Evolutionary conservation across 1,140 invertebrate genomes (phyloP), one percentile per base, ranked within the genome.

Genomic region (Rhyacophila brunnea): DNA sequence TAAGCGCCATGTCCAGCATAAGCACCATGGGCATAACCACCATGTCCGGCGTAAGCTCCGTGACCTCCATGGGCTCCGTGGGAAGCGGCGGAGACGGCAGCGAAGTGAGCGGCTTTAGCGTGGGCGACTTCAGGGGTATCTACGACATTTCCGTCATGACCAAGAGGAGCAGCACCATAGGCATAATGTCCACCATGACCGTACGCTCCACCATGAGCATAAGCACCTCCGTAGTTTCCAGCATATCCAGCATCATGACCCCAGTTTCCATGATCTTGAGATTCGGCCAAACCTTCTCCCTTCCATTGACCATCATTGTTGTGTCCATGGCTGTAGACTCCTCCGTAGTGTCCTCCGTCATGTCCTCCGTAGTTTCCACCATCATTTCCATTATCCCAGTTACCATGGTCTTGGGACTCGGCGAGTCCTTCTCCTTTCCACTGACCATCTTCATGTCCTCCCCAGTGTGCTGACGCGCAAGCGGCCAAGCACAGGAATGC

Each of bases 61-160:
- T 46, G 20, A 6, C 17, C 32, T 10, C 28, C 47, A 15, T 49
- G 18, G n/a, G n/a, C n/a, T n/a, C n/a, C n/a, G n/a, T n/a, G n/a
- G 47, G 47, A n/a, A 18, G 68, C 73, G 58, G 71, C 67, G 60
- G 61, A 62, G 35, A 74, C 67, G 23, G 74, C 73, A 53, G 73
- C 74, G 49, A 74, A 68, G 68, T 77, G 73, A 50, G 72, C 72
- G 60, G 73, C 73, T 47, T 73, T 73, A 42, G 74, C 74, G 60
- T 77, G 74, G 1, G 74, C 73, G 66, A 75, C 74, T 60, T 77
- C 74, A 47, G 74, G 73, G 47, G 74, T 75, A 45, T 75, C 74
- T 44, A 72, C 72, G 32, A 74, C 71, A 59, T 71, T 72, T 1
- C 72, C 73, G 23, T 49, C 47, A 35, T 49, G 47, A 7, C 19